Evolutionary conservation across 1,140 invertebrate genomes (phyloP).

Genomic region (Idris sp.): DNA sequence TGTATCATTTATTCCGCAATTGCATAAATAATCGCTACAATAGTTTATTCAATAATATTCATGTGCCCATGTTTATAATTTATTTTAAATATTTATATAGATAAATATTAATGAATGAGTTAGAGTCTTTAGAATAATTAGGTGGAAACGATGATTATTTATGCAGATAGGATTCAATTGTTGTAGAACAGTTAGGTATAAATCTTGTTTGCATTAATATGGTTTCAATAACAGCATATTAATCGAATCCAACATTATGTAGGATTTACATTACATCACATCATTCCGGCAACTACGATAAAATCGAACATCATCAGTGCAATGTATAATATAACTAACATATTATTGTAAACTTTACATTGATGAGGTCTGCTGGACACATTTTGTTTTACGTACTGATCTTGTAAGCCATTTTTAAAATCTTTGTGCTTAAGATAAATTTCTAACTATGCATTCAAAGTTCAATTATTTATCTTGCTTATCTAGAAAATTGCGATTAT

Average conservation of each 20-base stretch:
- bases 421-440: conserved; percentile 8
- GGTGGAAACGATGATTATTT: conserved; percentile 47
- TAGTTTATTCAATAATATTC: too few relatives aligned
- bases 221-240: conserved; percentile 55
- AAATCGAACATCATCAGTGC: conserved; percentile 45
- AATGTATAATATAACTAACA: conserved; percentile 24
- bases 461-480: conserved; percentile 6
- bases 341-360: conserved; percentile 40
- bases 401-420: not conserved
- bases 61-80: not conserved
- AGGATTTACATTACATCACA: conserved; percentile 49
- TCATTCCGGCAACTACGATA: conserved; percentile 32
- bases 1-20: not conserved
- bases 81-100: conserved; percentile 20
- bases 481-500: conserved; percentile 1
- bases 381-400: conserved; percentile 12
- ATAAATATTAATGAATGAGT: conserved; percentile 34
- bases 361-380: conserved; percentile 17
- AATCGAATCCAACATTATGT: conserved; percentile 45
- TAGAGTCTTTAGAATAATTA: conserved; percentile 41
- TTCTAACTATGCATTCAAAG: not conserved
- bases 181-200: conserved; percentile 46
- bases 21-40: too few relatives aligned
- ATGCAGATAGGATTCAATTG: conserved; percentile 47
- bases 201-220: conserved; percentile 53